A percentile compares a stretch with the other conserved stretches of the same genome.
Conservation (phyloP, 2,888 invertebrate genomes). For the Azorinus chamasolen region DNA sequence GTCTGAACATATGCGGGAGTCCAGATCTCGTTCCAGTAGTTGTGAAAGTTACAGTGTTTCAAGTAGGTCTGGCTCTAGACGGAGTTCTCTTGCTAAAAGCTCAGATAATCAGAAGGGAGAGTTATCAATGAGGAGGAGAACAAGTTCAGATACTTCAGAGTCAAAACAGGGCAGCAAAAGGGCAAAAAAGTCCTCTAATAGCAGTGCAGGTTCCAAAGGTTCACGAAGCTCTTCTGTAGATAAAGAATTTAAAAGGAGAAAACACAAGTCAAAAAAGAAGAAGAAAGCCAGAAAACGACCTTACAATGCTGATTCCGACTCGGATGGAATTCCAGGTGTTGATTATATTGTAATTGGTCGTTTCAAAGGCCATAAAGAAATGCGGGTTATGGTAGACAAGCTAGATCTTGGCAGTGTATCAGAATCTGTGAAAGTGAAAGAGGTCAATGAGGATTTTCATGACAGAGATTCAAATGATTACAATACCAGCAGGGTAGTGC, state of each 20-base stretch:
- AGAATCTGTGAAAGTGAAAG: slow-evolving; percentile 30
- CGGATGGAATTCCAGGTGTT: slow-evolving; percentile 64
- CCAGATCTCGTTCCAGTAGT: slow-evolving; percentile 15
- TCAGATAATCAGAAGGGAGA: slow-evolving; percentile 44
- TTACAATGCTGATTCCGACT: slow-evolving; percentile 52
- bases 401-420: slow-evolving; percentile 40
- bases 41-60: slow-evolving; percentile 13
- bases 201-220: slow-evolving; percentile 40
- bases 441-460: background rate
- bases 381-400: slow-evolving; percentile 76
- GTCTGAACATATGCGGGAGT: background rate
- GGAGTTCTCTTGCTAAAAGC: slow-evolving; percentile 53
- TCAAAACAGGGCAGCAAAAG: slow-evolving; percentile 19
- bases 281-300: slow-evolving; percentile 18
- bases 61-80: slow-evolving; percentile 15
- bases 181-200: slow-evolving; percentile 16
- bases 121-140: slow-evolving; percentile 9
- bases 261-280: slow-evolving; percentile 38
- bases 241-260: slow-evolving; percentile 28
- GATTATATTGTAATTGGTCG: slow-evolving; percentile 78
- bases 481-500: background rate
- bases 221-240: slow-evolving; percentile 42
- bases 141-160: slow-evolving; percentile 27
- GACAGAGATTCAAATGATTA: slow-evolving; percentile 11
- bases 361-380: slow-evolving; percentile 78